Percentiles rank a stretch among this genome's conserved stretches.
phyloP scores from a whole-genome alignment of 2,797 vertebrate species.

The Saxicola maurus region DNA sequence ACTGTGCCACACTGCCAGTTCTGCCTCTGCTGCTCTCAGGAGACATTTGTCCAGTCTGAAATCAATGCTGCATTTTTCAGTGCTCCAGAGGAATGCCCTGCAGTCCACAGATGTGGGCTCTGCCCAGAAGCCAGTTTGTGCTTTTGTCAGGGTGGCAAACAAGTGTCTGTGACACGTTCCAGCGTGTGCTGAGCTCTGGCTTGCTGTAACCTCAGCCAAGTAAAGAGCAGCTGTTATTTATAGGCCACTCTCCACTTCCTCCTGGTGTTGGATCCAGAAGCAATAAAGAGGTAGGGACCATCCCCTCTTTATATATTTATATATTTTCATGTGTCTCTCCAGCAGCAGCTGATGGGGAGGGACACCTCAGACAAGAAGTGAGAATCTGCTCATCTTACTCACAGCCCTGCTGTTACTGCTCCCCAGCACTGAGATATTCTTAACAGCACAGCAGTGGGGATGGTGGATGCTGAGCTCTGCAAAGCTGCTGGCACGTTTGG shows the following conservation, averaged over 20 bases:
- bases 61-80: neutral
- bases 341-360: neutral
- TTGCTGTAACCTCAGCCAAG: neutral
- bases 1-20: accelerated
- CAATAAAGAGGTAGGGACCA: neutral
- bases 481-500: neutral
- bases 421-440: neutral
- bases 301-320: too few relatives aligned
- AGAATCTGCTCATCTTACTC: neutral
- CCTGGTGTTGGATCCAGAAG: neutral
- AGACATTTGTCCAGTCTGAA: neutral
- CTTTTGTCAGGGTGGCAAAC: neutral
- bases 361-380: neutral
- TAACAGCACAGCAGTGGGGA: neutral
- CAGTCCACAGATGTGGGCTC: neutral
- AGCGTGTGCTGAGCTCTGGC: neutral
- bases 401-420: neutral
- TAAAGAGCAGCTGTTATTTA: neutral
- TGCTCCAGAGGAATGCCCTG: neutral
- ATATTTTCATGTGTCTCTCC: neutral
- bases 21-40: neutral
- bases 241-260: neutral
- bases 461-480: neutral
- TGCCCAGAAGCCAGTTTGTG: neutral
- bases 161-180: neutral